Evolutionary conservation across 2,797 vertebrate species (phyloP).

Genomic region (Smutsia temminckii): DNA sequence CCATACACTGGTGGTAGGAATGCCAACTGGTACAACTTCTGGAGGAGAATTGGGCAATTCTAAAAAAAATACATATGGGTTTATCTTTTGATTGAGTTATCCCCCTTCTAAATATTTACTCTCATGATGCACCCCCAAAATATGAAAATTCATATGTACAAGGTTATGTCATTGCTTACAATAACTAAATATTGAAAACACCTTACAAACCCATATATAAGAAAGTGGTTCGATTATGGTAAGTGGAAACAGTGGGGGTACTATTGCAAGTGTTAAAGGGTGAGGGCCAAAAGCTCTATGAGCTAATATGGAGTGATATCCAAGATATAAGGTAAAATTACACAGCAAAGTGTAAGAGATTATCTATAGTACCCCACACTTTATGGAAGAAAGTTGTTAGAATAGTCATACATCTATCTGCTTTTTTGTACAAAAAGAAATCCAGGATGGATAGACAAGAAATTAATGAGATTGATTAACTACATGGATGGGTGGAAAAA

Average conservation of each 20-base stretch:
- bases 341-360: background rate
- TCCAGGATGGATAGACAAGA: background rate
- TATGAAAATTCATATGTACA: background rate
- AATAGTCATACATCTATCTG: background rate
- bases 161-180: background rate
- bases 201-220: background rate
- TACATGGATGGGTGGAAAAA: background rate
- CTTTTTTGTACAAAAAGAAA: background rate
- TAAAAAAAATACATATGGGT: background rate
- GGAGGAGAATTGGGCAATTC: background rate
- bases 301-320: conserved; percentile 1
- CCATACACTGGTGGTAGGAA: background rate
- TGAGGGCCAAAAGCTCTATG: background rate
- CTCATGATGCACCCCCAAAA: background rate
- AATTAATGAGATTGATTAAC: background rate
- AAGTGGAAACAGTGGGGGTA: background rate
- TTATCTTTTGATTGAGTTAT: background rate
- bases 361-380: background rate
- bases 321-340: background rate
- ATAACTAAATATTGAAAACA: background rate
- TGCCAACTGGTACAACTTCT: background rate
- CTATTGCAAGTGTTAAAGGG: background rate
- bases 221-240: background rate
- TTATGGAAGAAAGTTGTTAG: background rate
- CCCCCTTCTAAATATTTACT: background rate